Base-by-base conservation (phyloP, 2,113 vertebrate genomes). In the Neomonachus schauinslandi region DNA sequence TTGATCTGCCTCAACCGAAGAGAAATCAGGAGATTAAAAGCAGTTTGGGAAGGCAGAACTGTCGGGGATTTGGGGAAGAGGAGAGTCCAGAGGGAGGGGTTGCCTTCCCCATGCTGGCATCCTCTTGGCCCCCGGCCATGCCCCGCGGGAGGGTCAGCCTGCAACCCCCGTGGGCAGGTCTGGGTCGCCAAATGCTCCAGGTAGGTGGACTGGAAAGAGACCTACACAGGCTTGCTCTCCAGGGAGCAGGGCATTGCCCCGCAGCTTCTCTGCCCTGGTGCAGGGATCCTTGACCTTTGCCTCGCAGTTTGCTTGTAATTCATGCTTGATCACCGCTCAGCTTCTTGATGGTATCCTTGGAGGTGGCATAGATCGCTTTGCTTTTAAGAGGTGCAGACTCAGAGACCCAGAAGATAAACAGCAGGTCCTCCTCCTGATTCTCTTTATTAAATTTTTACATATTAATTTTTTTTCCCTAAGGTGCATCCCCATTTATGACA, bases 351-450 rank as follows among this genome's bases (percentile, higher is more conserved):
- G 98, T 99, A 96, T 99, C 99, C 99, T 99, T 99, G 97, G 95
- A 99, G 98, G 98, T 99, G 96, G 99, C 99, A 85, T 99, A 99
- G 95, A 99, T 99, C 99, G 99, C 99, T 98, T 99, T 99, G 97
- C 98, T 99, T 97, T 99, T 99, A 87, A 99, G 67, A 98, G 98
- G 96, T 71, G 99, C 98, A 19, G 0, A 65, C 0, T 99, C 99
- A 59, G 99, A 99, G 92, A 98, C 99, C 99, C 99, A 99, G 98
- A 99, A 99, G 90, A 99, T 98, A 82, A 99, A 99, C 92, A 99
- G 98, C 74, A 99, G 98, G 76, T 99, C 99, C 98, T 99, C 99
- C 97, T 99, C 99, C 98, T 99, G 99, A 89, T 98, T 99, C 96
- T 99, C 99, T 94, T 99, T 99, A 97, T 39, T 80, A 59, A 39